Base-by-base conservation (phyloP, 64 coral and sea anemone species). In the Dendronephthya gigantea region DNA sequence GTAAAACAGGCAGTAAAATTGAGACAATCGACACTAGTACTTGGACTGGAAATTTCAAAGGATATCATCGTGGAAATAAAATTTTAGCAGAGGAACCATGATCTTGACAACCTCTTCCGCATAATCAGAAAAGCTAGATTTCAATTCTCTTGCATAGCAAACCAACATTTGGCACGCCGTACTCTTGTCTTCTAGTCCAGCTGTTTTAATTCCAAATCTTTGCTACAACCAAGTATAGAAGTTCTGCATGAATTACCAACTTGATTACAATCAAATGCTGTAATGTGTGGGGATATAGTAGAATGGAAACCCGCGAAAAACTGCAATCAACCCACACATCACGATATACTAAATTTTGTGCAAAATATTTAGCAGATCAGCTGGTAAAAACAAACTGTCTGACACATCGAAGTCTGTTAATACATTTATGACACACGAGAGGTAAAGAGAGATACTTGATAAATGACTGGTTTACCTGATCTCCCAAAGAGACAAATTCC, bases 161-260 rank as follows among this genome's bases (percentile, higher is more conserved):
- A 98, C 95, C 25, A 98, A 75, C 95, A 98, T 98, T 40, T 98
- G 95, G 83, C 95, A 98, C 0, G 95, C 95, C 48, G 95, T 98
- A 66, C 95, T 98, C 50, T 97, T 96, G 86, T 98, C 95, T 82
- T 98, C 95, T 13, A 98, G 72, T 22, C 95, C 95, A 7, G 91
- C 95, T 30, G 95, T 98, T 39, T 98, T 98, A 86, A 98, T 98
- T n/a, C 95, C 95, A 70, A 98, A 98, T 39, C 93, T 98, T 98
- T 98, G 95, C 95, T 98, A 81, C 55, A 86, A 86, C 9, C 16
- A 22, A 83, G 30, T 50, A 52, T 15, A 56, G 36, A 8, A 39
- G 16, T 22, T 9, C 4, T 68, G 22, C 28, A 40, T 38, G 1
- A 51, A 30, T 12, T 7, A 9, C 5, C 40, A n/a, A n/a, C n/a